Conservation (phyloP, 2,113 vertebrate genomes). For the Daubentonia madagascariensis region DNA sequence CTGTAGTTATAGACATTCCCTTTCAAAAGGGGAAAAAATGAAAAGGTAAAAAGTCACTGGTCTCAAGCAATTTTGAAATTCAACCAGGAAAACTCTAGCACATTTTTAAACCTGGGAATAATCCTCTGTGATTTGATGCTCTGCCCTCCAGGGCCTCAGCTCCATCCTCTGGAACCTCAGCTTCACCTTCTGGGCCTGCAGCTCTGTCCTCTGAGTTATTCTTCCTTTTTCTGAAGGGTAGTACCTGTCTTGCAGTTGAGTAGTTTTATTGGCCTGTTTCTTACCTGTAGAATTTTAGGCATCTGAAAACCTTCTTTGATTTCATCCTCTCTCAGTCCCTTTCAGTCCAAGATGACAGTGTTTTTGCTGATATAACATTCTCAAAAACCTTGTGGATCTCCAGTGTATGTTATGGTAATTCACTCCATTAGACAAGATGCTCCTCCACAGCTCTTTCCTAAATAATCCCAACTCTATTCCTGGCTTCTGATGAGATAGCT, state of each 20-base stretch:
- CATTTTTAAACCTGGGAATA: not conserved
- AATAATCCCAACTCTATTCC: not conserved
- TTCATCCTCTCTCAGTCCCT: not conserved
- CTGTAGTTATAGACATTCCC: not conserved
- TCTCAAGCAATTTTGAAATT: not conserved
- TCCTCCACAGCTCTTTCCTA: not conserved
- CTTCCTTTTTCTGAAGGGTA: not conserved
- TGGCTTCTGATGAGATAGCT: not conserved
- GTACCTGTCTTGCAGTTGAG: not conserved
- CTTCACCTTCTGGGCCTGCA: not conserved
- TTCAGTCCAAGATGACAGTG: not conserved
- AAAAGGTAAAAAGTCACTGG: not conserved
- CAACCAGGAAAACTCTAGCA: not conserved
- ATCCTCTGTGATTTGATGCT: not conserved
- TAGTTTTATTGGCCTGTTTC: not conserved
- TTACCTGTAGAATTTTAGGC: not conserved
- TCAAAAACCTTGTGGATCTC: not conserved
- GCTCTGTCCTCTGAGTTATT: not conserved
- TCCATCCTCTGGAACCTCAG: not conserved
- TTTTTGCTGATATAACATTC: not conserved
- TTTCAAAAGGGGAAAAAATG: not conserved
- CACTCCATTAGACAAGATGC: not conserved
- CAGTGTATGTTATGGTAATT: not conserved
- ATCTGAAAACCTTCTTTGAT: not conserved
- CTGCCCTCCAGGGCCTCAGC: not conserved